Conservation (phyloP, 2,888 invertebrate genomes). For the Agriopis marginaria region DNA sequence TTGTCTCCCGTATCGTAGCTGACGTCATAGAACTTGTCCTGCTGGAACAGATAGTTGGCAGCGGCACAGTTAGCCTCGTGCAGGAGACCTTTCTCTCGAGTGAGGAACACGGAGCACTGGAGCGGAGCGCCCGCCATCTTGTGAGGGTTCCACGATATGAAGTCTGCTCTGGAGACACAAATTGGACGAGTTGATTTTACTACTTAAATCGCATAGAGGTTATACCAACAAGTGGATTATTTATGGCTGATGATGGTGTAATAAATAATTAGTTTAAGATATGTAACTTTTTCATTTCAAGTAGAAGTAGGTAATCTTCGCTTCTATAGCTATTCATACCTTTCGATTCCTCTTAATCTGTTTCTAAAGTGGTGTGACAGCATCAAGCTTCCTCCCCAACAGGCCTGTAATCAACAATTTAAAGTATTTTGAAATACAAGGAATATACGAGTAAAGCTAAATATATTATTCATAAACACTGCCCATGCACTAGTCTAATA, state of each 20-base stretch:
- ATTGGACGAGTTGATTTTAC: not conserved
- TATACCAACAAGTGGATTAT: too few relatives aligned
- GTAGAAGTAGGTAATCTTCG: not conserved
- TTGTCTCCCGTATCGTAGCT: constrained; percentile 94
- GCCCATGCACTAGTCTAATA: too few relatives aligned
- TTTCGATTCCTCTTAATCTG: constrained; percentile 88
- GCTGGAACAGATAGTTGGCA: constrained; percentile 93
- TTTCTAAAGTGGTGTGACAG: constrained; percentile 88
- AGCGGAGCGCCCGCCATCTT: constrained; percentile 93
- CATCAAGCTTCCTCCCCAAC: constrained; percentile 92
- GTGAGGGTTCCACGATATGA: constrained; percentile 95
- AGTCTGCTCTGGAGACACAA: constrained; percentile 88
- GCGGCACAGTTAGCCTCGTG: constrained; percentile 90
- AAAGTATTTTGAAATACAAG: too few relatives aligned
- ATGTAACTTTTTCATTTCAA: not conserved
- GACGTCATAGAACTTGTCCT: constrained; percentile 94
- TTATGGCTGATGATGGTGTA: too few relatives aligned
- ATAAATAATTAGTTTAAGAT: not conserved
- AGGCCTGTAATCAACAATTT: constrained; percentile 84
- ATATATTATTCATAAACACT: too few relatives aligned
- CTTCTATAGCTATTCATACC: constrained; percentile 66
- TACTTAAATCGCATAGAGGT: too few relatives aligned
- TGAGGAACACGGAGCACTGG: constrained; percentile 91
- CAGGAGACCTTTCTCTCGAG: constrained; percentile 86
- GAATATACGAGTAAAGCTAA: too few relatives aligned